Conservation (phyloP, 2,888 invertebrate genomes). For the Graphium colonna region DNA sequence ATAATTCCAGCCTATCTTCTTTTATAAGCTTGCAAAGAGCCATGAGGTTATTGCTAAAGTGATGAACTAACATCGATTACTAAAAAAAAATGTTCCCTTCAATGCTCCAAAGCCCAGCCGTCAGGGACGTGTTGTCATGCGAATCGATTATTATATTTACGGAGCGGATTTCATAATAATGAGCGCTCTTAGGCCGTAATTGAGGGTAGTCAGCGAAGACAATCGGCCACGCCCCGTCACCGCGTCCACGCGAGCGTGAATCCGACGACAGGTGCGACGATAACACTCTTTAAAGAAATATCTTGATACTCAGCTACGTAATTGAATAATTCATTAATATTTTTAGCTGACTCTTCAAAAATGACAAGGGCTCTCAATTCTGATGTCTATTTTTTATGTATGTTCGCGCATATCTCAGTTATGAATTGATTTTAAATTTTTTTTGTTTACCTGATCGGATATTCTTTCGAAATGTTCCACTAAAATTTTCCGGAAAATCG, state of each 20-base stretch:
- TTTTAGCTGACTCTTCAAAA: too few relatives aligned
- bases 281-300: not conserved
- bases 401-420: too few relatives aligned
- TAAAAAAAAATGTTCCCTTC: slow-evolving; percentile 38
- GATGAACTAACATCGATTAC: too few relatives aligned
- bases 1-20: too few relatives aligned
- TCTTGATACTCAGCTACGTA: not conserved
- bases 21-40: too few relatives aligned
- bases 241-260: not conserved
- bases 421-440: too few relatives aligned
- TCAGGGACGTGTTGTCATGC: slow-evolving; percentile 54
- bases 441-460: too few relatives aligned
- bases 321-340: not conserved
- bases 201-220: slow-evolving; percentile 57
- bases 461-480: too few relatives aligned
- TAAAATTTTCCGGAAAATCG: too few relatives aligned
- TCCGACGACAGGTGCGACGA: slow-evolving; percentile 5
- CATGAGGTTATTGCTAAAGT: too few relatives aligned
- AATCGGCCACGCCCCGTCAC: slow-evolving; percentile 43
- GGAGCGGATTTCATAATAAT: slow-evolving; percentile 67
- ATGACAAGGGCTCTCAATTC: too few relatives aligned
- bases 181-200: slow-evolving; percentile 61
- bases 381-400: too few relatives aligned
- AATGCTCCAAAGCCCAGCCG: slow-evolving; percentile 29
- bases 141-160: slow-evolving; percentile 65